Base-by-base conservation (phyloP, 2,797 vertebrate genomes). In the Rhincodon typus region DNA sequence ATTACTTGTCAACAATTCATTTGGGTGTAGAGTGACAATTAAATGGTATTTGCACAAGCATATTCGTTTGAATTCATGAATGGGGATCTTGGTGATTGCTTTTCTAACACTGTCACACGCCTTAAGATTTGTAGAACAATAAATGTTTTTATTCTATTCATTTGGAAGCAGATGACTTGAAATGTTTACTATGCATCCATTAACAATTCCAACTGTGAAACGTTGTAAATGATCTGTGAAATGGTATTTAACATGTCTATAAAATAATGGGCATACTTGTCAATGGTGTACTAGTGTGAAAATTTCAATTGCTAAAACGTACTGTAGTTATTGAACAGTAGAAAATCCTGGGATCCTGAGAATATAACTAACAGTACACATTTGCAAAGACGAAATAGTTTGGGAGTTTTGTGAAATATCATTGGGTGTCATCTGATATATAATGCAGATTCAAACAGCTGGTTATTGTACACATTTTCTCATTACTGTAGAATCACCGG, bases 41-140 rank as follows among this genome's bases (percentile, higher is more conserved):
- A 93, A 42, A 25, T 74, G 30, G 42, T 53, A 77, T 46, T n/a
- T 77, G 69, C 70, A 95, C 12, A 77, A 77, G 46, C 70, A 77
- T 53, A 77, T n/a, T 95, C 25, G 42, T 93, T 69, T 93, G 42
- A 95, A 95, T 77, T 95, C 30, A 30, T 95, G 94, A 95, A 95
- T 95, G 70, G 69, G 70, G 27, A 57, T 77, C 69, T 17, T 50
- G 27, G 94, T 95, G 46, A 95, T 30, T 53, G 94, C 94, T 95
- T 95, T 74, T 74, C 94, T 95, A 95, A 95, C 94, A 95, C 25
- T 77, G 94, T 67, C 69, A 94, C 69, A 74, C 42, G 72, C 42
- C 69, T 17, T 94, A 94, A 72, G 25, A 77, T 95, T 93, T 93
- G 90, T 62, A 38, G 19, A 93, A 62, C 62, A 42, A 42, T 42